A percentile compares a stretch with the other conserved stretches of the same genome.
phyloP scores from a whole-genome alignment of 2,797 vertebrate species.

The Lepus oiostolus region DNA sequence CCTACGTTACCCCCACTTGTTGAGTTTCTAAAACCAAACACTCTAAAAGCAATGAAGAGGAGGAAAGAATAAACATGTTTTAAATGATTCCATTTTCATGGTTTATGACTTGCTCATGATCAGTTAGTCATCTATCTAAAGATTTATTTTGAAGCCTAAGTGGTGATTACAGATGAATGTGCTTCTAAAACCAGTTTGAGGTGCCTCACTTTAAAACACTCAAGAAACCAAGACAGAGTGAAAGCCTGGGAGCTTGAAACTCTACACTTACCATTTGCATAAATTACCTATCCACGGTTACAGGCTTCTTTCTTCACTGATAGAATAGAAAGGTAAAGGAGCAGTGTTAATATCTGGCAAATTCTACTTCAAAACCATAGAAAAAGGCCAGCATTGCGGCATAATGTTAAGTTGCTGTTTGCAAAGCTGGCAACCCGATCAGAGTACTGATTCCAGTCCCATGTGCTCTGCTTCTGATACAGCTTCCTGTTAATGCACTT shows the following conservation, averaged over 20 bases:
- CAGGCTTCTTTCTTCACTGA: not conserved
- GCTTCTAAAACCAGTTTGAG: conserved; percentile 52
- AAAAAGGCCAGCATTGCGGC: too few relatives aligned
- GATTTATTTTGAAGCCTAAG: conserved; percentile 67
- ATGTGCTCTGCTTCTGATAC: too few relatives aligned
- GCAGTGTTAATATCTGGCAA: not conserved
- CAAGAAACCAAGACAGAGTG: not conserved
- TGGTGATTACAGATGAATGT: conserved; percentile 59
- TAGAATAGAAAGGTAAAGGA: not conserved
- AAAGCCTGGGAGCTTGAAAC: conserved; percentile 28
- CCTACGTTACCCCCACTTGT: conserved; percentile 35
- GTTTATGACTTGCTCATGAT: conserved; percentile 60
- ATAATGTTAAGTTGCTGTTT: too few relatives aligned
- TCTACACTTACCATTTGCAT: not conserved
- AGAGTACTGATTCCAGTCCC: too few relatives aligned
- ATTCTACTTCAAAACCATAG: not conserved
- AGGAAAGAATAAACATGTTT: conserved; percentile 41
- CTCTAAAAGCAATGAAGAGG: conserved; percentile 44
- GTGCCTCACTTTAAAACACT: conserved; percentile 57
- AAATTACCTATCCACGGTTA: not conserved
- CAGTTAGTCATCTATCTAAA: conserved; percentile 52
- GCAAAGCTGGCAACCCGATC: too few relatives aligned
- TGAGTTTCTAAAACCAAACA: conserved; percentile 59
- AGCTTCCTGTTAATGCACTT: too few relatives aligned
- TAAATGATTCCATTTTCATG: conserved; percentile 51